Evolutionary conservation across 1,140 invertebrate species (phyloP).

Genomic region (Lerema accius): DNA sequence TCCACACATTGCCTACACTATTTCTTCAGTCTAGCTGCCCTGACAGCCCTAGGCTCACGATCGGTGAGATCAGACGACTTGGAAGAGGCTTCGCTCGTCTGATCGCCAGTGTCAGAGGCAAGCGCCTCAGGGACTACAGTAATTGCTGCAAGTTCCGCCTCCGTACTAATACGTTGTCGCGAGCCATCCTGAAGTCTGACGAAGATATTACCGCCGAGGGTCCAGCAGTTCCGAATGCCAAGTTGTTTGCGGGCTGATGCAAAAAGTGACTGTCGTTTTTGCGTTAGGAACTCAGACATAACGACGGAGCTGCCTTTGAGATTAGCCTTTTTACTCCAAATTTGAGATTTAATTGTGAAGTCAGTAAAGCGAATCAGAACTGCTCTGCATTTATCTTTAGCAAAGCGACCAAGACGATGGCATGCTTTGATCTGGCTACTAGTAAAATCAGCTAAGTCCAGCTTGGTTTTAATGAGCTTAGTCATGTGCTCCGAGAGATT

Average conservation of each 20-base stretch:
- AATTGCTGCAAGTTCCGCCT: no score
- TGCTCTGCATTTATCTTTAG: background rate
- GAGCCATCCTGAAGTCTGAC: background rate
- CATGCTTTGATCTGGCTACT: background rate
- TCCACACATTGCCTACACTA: no score
- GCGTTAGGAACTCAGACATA: slow-evolving; percentile 4
- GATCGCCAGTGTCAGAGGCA: no score
- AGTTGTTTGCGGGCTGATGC: background rate
- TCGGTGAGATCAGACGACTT: no score
- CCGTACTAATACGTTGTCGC: background rate
- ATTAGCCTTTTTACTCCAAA: background rate
- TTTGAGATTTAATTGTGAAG: background rate
- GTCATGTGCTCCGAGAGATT: background rate
- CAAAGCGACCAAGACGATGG: background rate
- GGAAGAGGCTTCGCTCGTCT: no score
- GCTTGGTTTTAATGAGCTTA: background rate
- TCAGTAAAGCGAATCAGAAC: slow-evolving; percentile 1
- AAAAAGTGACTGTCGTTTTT: background rate
- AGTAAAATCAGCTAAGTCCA: background rate
- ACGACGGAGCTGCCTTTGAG: background rate
- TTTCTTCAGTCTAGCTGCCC: no score
- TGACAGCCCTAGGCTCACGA: no score
- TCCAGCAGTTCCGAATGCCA: slow-evolving; percentile 3
- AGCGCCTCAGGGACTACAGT: no score
- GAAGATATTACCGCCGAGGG: background rate